A percentile compares a stretch with the other conserved stretches of the same genome.
Evolutionary conservation across 1,140 invertebrate species (phyloP).

Genomic region (Pseudomyrmex cubaensis): DNA sequence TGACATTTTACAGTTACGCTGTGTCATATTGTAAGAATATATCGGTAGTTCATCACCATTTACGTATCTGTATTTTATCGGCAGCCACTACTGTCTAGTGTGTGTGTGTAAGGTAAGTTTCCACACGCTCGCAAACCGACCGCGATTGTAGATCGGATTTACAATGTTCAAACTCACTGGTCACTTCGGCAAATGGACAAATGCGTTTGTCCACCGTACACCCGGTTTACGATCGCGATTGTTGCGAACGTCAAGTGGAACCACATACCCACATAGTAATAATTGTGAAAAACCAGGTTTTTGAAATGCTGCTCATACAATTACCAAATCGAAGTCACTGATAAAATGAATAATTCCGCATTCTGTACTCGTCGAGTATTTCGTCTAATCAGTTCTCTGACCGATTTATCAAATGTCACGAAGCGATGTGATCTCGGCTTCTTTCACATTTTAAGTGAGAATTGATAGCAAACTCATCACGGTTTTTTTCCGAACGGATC

Average conservation of each 20-base stretch:
- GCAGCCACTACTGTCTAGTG: background rate
- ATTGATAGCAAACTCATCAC: background rate
- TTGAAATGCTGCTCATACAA: background rate
- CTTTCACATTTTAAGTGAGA: conserved; percentile 10
- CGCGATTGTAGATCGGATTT: no score
- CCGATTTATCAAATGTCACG: conserved; percentile 9
- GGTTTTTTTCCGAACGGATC: conserved; percentile 12
- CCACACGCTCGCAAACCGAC: no score
- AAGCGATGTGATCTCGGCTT: conserved; percentile 14
- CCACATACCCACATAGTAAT: background rate
- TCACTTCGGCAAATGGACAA: no score
- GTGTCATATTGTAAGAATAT: background rate
- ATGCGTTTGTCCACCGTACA: no score
- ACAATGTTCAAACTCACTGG: no score
- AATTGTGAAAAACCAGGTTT: background rate
- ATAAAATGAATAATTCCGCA: conserved; percentile 6
- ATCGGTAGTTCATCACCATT: conserved; percentile 4
- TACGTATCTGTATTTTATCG: background rate
- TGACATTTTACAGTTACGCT: background rate
- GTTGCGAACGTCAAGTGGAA: no score
- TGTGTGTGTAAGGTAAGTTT: background rate
- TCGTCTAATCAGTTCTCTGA: conserved; percentile 1
- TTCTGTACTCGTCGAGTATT: conserved; percentile 5
- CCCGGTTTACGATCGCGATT: no score
- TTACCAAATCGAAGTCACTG: background rate